These are phyloP conservation scores for Trachymyrmex septentrionalis DNA, from an alignment of 1,140 invertebrate genomes.

Conservation along the genomic window DNA sequence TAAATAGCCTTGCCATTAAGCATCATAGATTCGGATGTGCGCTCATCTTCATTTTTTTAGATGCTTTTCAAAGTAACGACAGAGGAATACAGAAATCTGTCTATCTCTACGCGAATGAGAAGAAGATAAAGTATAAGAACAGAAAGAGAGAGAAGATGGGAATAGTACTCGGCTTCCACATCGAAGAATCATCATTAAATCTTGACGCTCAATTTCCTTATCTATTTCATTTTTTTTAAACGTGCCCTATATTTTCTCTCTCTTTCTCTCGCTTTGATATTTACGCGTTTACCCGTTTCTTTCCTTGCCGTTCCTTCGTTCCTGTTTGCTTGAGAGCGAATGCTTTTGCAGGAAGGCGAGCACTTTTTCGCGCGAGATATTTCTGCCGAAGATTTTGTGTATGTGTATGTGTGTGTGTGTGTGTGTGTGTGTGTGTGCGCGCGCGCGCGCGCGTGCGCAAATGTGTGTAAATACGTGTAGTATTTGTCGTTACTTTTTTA, in stretches of 20 bases:
- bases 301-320: constrained; percentile 71
- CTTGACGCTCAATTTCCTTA: constrained; percentile 41
- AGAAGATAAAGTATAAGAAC: constrained; percentile 62
- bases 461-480: constrained; percentile 1
- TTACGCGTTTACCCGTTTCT: constrained; percentile 69
- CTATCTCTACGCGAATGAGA: constrained; percentile 68
- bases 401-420: background rate
- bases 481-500: constrained; percentile 60
- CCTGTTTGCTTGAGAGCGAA: constrained; percentile 72
- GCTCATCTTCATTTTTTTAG: constrained; percentile 56
- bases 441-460: too few species aligned
- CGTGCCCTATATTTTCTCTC: constrained; percentile 59
- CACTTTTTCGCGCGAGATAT: constrained; percentile 67
- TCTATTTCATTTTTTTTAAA: background rate
- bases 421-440: background rate
- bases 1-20: constrained; percentile 77
- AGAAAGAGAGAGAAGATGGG: constrained; percentile 68
- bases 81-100: constrained; percentile 74
- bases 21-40: constrained; percentile 83
- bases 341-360: constrained; percentile 64
- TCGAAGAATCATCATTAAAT: constrained; percentile 47
- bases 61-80: constrained; percentile 77
- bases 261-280: constrained; percentile 59
- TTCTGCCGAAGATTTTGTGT: constrained; percentile 61
- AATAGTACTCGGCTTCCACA: background rate